These are phyloP conservation scores for Natator depressus DNA, from an alignment of 2,113 vertebrate species.

Conservation along the genomic window DNA sequence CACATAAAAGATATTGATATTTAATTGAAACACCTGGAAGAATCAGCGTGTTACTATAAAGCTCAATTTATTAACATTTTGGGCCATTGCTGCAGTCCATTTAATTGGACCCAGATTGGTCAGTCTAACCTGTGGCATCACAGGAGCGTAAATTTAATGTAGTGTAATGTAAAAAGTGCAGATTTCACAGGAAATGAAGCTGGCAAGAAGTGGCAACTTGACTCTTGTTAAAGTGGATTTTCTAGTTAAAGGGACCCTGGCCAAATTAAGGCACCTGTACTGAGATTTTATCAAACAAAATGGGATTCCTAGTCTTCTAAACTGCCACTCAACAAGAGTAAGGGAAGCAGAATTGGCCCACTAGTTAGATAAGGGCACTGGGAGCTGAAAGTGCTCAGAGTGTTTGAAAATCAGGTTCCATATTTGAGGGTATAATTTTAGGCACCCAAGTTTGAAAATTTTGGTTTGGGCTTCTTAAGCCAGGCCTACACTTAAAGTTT, in stretches of 20 bases:
- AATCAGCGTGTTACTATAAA: conserved; percentile 11
- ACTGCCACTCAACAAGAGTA: background rate
- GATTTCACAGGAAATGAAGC: conserved; percentile 17
- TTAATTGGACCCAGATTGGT: background rate
- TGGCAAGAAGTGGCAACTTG: background rate
- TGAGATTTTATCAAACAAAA: background rate
- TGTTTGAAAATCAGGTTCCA: background rate
- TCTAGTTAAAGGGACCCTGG: background rate
- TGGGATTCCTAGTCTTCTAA: background rate
- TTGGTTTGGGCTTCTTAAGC: background rate
- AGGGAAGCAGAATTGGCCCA: background rate
- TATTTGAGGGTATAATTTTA: background rate
- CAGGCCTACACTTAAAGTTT: background rate
- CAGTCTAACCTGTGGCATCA: background rate
- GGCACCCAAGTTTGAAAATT: background rate
- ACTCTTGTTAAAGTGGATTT: background rate
- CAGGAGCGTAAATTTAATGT: background rate
- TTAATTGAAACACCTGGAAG: conserved; percentile 15
- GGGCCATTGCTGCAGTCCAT: background rate
- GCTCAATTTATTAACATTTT: conserved; percentile 27
- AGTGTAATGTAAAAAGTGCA: background rate
- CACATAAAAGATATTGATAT: background rate
- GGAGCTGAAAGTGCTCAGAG: background rate
- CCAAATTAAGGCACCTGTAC: background rate
- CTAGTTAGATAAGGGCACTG: background rate